Evolutionary conservation across 1,140 invertebrate genomes (phyloP).

Genomic region (Bombus fervidus): DNA sequence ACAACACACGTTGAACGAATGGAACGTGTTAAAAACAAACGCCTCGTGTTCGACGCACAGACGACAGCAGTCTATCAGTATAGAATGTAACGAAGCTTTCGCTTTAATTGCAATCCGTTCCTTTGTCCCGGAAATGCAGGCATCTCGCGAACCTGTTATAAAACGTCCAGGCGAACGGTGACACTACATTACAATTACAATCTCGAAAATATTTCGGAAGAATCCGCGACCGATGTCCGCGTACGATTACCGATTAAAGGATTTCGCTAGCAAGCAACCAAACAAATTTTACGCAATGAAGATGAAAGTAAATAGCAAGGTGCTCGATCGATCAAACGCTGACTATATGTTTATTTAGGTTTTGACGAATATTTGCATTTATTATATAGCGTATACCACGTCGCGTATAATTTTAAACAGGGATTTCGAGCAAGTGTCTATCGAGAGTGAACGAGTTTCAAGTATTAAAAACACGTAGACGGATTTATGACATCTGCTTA

Average conservation of each 20-base stretch:
- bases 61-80: not conserved
- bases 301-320: conserved; percentile 2
- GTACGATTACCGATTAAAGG: not conserved
- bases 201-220: not conserved
- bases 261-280: too few species aligned
- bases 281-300: not conserved
- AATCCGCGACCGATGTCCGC: not conserved
- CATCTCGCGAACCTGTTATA: not conserved
- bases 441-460: not conserved
- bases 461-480: not conserved
- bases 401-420: not conserved
- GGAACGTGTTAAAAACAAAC: not conserved
- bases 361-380: not conserved
- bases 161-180: not conserved
- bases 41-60: not conserved
- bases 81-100: not conserved
- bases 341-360: not conserved
- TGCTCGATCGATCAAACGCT: not conserved
- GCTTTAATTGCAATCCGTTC: not conserved
- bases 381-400: not conserved
- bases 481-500: too few species aligned
- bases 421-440: not conserved
- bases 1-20: not conserved
- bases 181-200: not conserved
- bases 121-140: not conserved